phyloP scores from a whole-genome alignment of 1,140 invertebrate genomes.

The Coboldia fuscipes region DNA sequence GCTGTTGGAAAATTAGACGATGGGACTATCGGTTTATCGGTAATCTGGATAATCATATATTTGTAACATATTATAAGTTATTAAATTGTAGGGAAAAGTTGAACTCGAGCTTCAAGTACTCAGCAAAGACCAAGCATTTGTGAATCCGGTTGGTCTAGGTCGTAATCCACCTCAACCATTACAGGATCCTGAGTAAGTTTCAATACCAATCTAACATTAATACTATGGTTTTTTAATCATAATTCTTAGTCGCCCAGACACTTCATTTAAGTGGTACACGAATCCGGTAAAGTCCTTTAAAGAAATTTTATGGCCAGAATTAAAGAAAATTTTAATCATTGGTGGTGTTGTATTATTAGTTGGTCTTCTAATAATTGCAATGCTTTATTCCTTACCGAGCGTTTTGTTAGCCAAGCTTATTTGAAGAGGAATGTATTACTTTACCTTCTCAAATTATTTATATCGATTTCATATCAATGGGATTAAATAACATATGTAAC shows the following conservation, averaged over 20 bases:
- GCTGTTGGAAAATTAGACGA: slow-evolving; percentile 3
- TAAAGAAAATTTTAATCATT: slow-evolving; percentile 23
- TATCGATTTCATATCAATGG: too few species aligned
- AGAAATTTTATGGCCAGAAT: slow-evolving; percentile 27
- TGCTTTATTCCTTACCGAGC: slow-evolving; percentile 29
- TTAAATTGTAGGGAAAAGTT: slow-evolving; percentile 32
- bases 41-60: background rate
- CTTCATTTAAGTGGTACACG: slow-evolving; percentile 34
- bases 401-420: too few species aligned
- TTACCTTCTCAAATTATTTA: too few species aligned
- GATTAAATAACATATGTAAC: too few species aligned
- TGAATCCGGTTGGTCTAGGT: slow-evolving; percentile 34
- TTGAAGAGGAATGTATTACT: too few species aligned
- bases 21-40: slow-evolving; percentile 1
- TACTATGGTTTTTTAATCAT: slow-evolving; percentile 3
- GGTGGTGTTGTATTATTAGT: slow-evolving; percentile 18
- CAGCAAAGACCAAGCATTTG: slow-evolving; percentile 28
- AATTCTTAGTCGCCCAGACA: slow-evolving; percentile 31
- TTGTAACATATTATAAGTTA: too few species aligned
- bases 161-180: slow-evolving; percentile 32
- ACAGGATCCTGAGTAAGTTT: slow-evolving; percentile 30
- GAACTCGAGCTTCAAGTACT: slow-evolving; percentile 38
- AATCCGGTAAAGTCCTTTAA: slow-evolving; percentile 32
- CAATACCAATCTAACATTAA: slow-evolving; percentile 1
- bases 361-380: slow-evolving; percentile 17